phyloP scores from a whole-genome alignment of 2,113 vertebrate genomes.

The Edolisoma coerulescens region DNA sequence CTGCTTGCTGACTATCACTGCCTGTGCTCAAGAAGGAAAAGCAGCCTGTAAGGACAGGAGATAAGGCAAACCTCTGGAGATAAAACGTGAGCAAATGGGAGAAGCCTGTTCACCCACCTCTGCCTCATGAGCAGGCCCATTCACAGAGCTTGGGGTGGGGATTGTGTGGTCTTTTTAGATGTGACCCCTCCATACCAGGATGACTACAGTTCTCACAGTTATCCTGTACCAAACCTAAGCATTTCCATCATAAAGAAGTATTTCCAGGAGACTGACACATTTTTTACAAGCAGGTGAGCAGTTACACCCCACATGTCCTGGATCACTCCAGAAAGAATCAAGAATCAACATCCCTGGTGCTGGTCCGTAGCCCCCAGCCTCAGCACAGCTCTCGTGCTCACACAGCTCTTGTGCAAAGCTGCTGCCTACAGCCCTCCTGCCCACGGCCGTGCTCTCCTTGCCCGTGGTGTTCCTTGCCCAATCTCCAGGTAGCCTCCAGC shows the following conservation, averaged over 20 bases:
- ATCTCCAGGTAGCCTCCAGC: neutral
- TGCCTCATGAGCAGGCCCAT: fast-evolving
- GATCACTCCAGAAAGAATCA: neutral
- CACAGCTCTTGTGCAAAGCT: fast-evolving
- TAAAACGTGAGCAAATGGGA: fast-evolving
- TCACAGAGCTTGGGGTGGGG: neutral
- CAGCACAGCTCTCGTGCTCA: neutral
- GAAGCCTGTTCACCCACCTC: neutral
- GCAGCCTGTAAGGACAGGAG: neutral
- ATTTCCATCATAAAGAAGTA: neutral
- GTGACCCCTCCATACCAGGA: fast-evolving
- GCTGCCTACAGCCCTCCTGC: neutral
- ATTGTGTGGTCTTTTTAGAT: neutral
- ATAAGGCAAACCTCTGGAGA: neutral
- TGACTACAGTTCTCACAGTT: neutral
- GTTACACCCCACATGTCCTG: fast-evolving
- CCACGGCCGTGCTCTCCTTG: neutral
- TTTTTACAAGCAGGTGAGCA: neutral
- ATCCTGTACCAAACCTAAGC: neutral
- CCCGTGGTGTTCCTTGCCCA: neutral
- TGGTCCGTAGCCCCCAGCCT: neutral
- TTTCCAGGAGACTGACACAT: neutral
- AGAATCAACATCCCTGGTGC: neutral
- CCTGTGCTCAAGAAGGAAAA: neutral
- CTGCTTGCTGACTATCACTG: neutral